phyloP scores from a whole-genome alignment of 2,888 invertebrate genomes.

The Xanthorhoe spadicearia region DNA sequence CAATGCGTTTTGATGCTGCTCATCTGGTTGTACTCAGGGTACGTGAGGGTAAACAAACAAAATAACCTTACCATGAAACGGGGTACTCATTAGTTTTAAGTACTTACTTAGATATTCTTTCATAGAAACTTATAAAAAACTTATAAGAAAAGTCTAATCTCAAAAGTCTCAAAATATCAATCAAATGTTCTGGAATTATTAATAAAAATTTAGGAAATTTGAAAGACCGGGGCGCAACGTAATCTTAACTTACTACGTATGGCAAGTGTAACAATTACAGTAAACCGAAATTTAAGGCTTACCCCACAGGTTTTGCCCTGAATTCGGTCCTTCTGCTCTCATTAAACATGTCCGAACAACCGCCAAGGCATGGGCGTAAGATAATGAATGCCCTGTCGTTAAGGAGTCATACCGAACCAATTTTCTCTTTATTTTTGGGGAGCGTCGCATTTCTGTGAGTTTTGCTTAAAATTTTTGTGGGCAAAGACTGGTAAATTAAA shows the following conservation, averaged over 20 bases:
- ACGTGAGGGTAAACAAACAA: not conserved
- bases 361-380: conserved; percentile 22
- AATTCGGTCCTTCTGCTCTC: conserved; percentile 10
- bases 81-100: not conserved
- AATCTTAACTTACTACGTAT: too few relatives aligned
- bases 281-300: not conserved
- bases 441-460: not conserved
- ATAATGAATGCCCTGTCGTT: conserved; percentile 25
- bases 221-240: too few relatives aligned
- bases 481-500: not conserved
- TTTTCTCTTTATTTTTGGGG: conserved; percentile 10
- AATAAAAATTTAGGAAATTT: too few relatives aligned
- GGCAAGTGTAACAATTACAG: too few relatives aligned
- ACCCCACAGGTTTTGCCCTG: conserved; percentile 5
- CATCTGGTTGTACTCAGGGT: conserved; percentile 27
- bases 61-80: not conserved
- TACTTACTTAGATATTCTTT: too few relatives aligned
- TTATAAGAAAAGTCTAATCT: too few relatives aligned
- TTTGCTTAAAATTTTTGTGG: not conserved
- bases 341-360: conserved; percentile 36
- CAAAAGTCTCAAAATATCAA: too few relatives aligned
- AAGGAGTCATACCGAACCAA: conserved; percentile 6
- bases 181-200: too few relatives aligned
- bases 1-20: conserved; percentile 30
- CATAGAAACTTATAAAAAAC: too few relatives aligned